Evolutionary conservation across 1,140 invertebrate species (phyloP), one percentile per base, ranked within the genome.

Genomic region (Polypedilum pembai): DNA sequence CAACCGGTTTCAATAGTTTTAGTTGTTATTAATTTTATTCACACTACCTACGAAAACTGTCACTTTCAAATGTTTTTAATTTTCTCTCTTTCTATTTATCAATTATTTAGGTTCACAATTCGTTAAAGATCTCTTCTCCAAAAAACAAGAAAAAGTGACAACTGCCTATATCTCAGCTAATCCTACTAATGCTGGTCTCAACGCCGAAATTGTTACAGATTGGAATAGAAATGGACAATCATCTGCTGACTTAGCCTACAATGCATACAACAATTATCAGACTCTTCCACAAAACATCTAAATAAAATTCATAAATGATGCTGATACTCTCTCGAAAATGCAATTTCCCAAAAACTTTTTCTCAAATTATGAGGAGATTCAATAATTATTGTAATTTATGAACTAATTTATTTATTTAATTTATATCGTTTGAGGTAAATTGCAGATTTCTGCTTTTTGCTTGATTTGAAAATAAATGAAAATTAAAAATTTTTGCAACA

Each of bases 71-170:
- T 66, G 8, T 45, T 45, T 45, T 8, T 45, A 12, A 15, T 45
- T 45, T 45, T 45, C 8, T 2, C 2, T 45, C 15, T 45, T 56
- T 56, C 8, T 15, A 1, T 12, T 12, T 56, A 1, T 15, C 15
- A 12, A 56, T 40, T 56, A 65, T 24, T 41, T 21, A 76, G 81
- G 81, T 79, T 79, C 79, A 77, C 79, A 80, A 75, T 80, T 82
- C 78, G 81, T 82, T 77, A 81, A 82, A 79, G 81, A 82, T 76
- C 76, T 82, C 76, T 76, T 82, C 76, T 79, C 79, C 76, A 82
- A 82, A 76, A 82, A 82, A 78, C 81, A 81, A 79, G 81, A 82
- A 76, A 81, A 82, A 76, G 81, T 82, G 76, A 82, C 81, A 76
- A 82, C 81, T 73, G 81, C 81, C 76, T 82, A 82, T 78, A 82